A percentile compares a stretch with the other conserved stretches of the same genome.
Conservation (phyloP, 2,797 vertebrate species). For the Phoeniculus purpureus region DNA sequence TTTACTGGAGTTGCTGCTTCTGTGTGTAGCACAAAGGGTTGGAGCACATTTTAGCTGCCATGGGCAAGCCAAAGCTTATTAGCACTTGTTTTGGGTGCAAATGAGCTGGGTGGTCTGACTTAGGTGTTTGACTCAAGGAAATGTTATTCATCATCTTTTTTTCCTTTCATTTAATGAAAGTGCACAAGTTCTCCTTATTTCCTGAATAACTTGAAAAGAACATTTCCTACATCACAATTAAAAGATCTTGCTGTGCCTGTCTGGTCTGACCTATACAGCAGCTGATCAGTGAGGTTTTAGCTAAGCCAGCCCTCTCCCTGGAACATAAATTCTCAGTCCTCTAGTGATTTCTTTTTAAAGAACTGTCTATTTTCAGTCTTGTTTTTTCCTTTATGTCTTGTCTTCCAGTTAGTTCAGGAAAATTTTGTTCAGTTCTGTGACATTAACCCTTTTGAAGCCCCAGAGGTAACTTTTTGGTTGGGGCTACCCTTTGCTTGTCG, state of each 20-base stretch:
- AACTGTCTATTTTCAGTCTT: neutral
- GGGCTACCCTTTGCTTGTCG: neutral
- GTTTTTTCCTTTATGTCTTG: neutral
- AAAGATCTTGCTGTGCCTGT: neutral
- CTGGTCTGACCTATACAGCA: neutral
- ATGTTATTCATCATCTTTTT: neutral
- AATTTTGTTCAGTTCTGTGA: neutral
- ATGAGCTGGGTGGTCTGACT: neutral
- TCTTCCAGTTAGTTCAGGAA: neutral
- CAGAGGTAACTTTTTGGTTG: neutral
- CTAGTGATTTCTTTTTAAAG: constrained; percentile 42
- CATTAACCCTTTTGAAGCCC: neutral
- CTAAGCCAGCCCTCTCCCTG: neutral
- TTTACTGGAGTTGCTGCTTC: neutral
- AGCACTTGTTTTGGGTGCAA: fast-evolving
- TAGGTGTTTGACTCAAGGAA: neutral
- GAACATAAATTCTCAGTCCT: constrained; percentile 11
- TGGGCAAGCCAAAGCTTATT: neutral
- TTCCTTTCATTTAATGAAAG: neutral
- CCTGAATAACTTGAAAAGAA: neutral
- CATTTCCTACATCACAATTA: neutral
- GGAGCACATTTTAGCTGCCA: fast-evolving
- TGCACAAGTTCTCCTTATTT: neutral
- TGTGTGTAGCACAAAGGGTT: neutral
- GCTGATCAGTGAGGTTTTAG: neutral